Evolutionary conservation across 2,113 vertebrate species (phyloP).

Genomic region (Falco punctatus): DNA sequence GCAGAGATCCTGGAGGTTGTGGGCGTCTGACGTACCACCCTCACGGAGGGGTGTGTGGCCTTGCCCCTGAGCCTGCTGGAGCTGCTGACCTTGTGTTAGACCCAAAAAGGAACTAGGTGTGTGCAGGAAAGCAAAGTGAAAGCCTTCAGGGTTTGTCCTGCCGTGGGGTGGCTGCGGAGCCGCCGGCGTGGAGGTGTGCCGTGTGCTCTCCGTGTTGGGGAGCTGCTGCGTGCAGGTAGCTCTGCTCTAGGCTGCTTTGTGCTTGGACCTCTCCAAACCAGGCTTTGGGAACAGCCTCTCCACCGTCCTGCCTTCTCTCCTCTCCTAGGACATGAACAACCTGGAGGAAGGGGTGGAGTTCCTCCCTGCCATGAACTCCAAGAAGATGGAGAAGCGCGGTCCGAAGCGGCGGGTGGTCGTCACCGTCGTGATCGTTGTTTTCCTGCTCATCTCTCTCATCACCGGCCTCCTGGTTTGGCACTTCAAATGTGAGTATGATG

Average conservation of each 20-base stretch:
- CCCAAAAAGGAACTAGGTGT: neutral
- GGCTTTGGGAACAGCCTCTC: neutral
- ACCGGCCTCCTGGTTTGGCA: conserved; percentile 78
- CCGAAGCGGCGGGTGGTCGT: conserved; percentile 52
- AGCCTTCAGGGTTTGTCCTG: neutral
- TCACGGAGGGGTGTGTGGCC: neutral
- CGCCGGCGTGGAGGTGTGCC: fast-evolving
- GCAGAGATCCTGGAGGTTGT: neutral
- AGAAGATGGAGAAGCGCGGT: conserved; percentile 78
- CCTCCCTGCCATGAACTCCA: conserved; percentile 76
- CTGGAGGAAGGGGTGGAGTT: conserved; percentile 80
- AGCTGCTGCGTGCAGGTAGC: fast-evolving
- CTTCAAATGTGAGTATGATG: conserved; percentile 74
- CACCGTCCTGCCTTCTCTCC: neutral
- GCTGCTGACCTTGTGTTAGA: neutral
- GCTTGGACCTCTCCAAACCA: neutral
- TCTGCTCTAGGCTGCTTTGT: neutral
- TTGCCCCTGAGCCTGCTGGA: neutral
- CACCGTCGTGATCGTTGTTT: neutral
- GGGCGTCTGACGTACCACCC: neutral
- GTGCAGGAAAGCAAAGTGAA: neutral
- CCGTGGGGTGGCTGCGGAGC: neutral
- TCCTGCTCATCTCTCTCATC: conserved; percentile 55
- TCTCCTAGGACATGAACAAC: conserved; percentile 74
- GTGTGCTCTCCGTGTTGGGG: neutral